These are phyloP conservation scores for Oreonectes daqikongensis DNA, from an alignment of 2,797 vertebrate genomes.

Conservation along the genomic window DNA sequence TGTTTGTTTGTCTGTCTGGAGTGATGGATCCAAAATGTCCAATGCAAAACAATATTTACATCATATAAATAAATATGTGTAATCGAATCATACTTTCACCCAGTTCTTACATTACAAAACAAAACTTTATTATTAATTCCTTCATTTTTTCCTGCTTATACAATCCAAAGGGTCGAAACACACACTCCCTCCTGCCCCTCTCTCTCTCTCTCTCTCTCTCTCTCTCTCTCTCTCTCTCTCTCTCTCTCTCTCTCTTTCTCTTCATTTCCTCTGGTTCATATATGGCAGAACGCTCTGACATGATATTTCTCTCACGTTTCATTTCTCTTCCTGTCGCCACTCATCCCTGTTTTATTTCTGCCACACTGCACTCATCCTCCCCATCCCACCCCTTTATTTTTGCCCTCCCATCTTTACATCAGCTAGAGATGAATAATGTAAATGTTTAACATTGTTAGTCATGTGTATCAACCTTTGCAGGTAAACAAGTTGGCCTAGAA, in stretches of 20 bases:
- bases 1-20: no score
- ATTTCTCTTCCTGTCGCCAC: slow-evolving; percentile 31
- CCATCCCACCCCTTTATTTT: no score
- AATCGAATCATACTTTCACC: no score
- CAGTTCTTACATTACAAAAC: neutral
- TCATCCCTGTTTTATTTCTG: slow-evolving; percentile 14
- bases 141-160: neutral
- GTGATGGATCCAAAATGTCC: no score
- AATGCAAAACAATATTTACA: no score
- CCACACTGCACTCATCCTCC: neutral
- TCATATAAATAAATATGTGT: no score
- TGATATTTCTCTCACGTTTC: slow-evolving; percentile 47
- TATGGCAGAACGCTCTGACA: slow-evolving; percentile 35
- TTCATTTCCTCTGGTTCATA: slow-evolving; percentile 34
- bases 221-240: no score
- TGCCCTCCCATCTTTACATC: no score
- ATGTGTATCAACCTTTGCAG: neutral
- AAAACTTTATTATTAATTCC: neutral
- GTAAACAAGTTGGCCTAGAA: neutral
- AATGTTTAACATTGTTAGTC: neutral
- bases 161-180: neutral
- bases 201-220: neutral
- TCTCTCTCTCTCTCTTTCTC: slow-evolving; percentile 6
- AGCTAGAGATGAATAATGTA: neutral
- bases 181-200: neutral